These are phyloP conservation scores for Dendrolimus houi DNA, from an alignment of 2,888 invertebrate genomes.

Conservation along the genomic window DNA sequence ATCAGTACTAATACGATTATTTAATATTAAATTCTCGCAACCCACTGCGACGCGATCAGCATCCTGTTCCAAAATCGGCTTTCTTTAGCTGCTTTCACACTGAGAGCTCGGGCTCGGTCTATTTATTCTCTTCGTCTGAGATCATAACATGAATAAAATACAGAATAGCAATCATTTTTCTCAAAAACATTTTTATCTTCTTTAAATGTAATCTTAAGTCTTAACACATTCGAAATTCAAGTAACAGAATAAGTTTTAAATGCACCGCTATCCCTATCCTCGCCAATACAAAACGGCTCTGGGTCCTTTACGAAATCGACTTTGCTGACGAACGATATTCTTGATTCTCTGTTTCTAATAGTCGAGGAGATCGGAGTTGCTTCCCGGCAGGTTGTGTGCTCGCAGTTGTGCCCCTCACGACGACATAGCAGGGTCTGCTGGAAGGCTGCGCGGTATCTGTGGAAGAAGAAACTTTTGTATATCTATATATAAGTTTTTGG, in stretches of 20 bases:
- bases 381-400: constrained; percentile 69
- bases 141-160: no score
- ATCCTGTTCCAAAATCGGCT: no score
- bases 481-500: no score
- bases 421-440: constrained; percentile 82
- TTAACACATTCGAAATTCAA: constrained; percentile 11
- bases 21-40: no score
- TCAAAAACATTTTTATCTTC: no score
- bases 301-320: constrained; percentile 54
- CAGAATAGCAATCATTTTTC: no score
- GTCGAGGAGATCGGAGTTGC: constrained; percentile 51
- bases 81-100: no score
- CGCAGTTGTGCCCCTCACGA: constrained; percentile 40
- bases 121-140: no score
- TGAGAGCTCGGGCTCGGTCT: no score
- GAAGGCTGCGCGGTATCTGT: constrained; percentile 86
- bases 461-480: constrained; percentile 29
- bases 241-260: constrained; percentile 27
- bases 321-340: constrained; percentile 43
- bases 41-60: no score
- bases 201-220: no score
- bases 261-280: constrained; percentile 22
- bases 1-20: no score
- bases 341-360: constrained; percentile 38
- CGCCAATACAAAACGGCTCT: constrained; percentile 34